Evolutionary conservation across 2,797 vertebrate species (phyloP), one percentile per base, ranked within the genome.

Genomic region (Oreochromis mossambicus): DNA sequence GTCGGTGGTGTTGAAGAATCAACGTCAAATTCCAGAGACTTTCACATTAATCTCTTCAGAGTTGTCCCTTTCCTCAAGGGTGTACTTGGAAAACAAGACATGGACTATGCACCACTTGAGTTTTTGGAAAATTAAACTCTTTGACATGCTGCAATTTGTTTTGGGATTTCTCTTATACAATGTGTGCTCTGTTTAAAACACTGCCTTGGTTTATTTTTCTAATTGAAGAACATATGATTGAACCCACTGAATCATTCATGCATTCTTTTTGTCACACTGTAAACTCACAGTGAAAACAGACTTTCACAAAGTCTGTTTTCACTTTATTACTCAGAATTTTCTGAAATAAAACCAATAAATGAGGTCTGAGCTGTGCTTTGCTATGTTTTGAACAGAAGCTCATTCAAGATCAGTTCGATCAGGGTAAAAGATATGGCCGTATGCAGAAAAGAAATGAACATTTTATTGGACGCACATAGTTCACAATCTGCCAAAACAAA

Each of bases 41-140:
- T 96, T 81, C 95, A 95, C 38, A 76, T 94, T 0, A 95, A 95
- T 87, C 89, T 96, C 50, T 96, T 95, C 87, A 92, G 1, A 88
- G 87, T 95, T 43, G 3, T 88, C 5, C 80, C 83, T 41, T 96
- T 95, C 50, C 89, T 96, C 13, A 90, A 90, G 84, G 5, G 3
- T 1, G 7, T 93, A 63, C 91, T 96, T 10, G 91, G 86, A 81
- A 54, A 91, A 3, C 10, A 83, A 0, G 1, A 1, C 1, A 83
- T 88, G 83, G 2, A 86, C 0, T 95, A 77, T 14, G 63, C 19
- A 36, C 55, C 94, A 13, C 81, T 94, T 56, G 0, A 8, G 2
- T 96, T 96, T 89, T 80, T 95, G 66, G 1, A 52, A 1, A 17
- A 11, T 5, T 92, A 61, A 89, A 84, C n/a, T n/a, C n/a, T n/a